These are phyloP conservation scores for Chalcosyrphus nemorum DNA, from an alignment of 2,888 invertebrate species.

Conservation along the genomic window DNA sequence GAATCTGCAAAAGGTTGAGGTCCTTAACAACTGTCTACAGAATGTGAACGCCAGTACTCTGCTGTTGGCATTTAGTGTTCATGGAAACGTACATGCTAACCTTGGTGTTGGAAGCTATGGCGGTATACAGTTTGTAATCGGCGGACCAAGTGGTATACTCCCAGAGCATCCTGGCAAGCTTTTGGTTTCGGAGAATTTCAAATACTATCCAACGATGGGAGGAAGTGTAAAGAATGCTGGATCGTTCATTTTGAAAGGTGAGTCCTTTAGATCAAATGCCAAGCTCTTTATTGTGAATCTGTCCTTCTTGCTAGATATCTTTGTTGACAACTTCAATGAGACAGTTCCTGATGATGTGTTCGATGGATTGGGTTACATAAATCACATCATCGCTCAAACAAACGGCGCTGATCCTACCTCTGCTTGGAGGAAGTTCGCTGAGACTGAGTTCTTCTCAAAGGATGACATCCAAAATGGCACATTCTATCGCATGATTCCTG, in stretches of 20 bases:
- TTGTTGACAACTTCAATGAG: conserved; percentile 79
- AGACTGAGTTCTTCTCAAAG: conserved; percentile 80
- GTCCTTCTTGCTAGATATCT: conserved; percentile 76
- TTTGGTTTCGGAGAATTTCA: conserved; percentile 61
- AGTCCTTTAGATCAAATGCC: not conserved
- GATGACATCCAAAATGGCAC: conserved; percentile 80
- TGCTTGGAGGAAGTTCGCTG: conserved; percentile 81
- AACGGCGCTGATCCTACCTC: conserved; percentile 82
- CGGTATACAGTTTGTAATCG: conserved; percentile 80
- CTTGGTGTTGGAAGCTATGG: conserved; percentile 78
- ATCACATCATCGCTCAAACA: conserved; percentile 76
- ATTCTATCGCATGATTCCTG: conserved; percentile 82
- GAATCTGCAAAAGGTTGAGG: conserved; percentile 10
- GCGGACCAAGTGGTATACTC: conserved; percentile 79
- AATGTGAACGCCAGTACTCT: conserved; percentile 77
- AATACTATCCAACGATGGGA: conserved; percentile 78
- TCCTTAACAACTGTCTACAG: conserved; percentile 78
- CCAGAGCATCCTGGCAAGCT: conserved; percentile 79
- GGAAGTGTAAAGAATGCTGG: conserved; percentile 80
- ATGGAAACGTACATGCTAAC: conserved; percentile 70
- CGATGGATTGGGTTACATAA: conserved; percentile 76
- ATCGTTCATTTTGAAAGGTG: conserved; percentile 77
- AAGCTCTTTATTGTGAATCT: too few species aligned
- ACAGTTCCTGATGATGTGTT: conserved; percentile 79
- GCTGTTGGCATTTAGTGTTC: conserved; percentile 75